Percentiles rank a stretch among this genome's conserved stretches.
Evolutionary conservation across 2,888 invertebrate species (phyloP).

Genomic region (Caenorhabditis sulstoni): DNA sequence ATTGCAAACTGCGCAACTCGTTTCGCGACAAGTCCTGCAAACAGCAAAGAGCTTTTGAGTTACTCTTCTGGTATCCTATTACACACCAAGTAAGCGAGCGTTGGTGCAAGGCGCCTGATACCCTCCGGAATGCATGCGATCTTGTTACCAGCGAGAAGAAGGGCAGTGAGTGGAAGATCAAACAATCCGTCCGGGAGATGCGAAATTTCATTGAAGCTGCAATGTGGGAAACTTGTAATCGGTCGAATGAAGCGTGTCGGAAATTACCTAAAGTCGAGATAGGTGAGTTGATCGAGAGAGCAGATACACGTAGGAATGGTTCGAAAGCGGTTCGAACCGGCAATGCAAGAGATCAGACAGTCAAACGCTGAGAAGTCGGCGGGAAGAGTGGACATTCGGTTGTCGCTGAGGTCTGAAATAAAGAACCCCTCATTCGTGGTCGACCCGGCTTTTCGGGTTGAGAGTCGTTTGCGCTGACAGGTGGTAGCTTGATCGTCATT

Average conservation of each 20-base stretch:
- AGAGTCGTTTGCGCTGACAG: not conserved
- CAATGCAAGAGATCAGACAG: constrained; percentile 60
- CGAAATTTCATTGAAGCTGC: constrained; percentile 59
- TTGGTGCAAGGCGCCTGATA: constrained; percentile 51
- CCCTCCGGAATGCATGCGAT: constrained; percentile 51
- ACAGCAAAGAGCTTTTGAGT: not conserved
- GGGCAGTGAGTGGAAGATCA: constrained; percentile 58
- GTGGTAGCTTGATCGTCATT: constrained; percentile 21
- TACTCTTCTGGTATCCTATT: not conserved
- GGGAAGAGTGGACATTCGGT: constrained; percentile 62
- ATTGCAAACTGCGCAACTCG: constrained; percentile 38
- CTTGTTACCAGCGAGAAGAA: constrained; percentile 57
- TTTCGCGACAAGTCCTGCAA: constrained; percentile 53
- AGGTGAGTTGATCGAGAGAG: constrained; percentile 58
- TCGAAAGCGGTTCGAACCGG: constrained; percentile 56
- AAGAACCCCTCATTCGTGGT: not conserved
- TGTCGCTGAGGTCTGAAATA: constrained; percentile 67
- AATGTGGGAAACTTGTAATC: constrained; percentile 14
- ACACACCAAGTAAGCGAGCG: constrained; percentile 51
- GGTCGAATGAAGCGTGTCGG: too few species aligned
- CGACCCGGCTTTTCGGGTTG: too few species aligned
- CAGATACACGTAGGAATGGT: constrained; percentile 59
- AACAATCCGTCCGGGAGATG: constrained; percentile 59
- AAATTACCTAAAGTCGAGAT: constrained; percentile 60
- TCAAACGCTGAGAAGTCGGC: constrained; percentile 58